Percentiles rank a stretch among this genome's conserved stretches.
These are phyloP conservation scores for Misgurnus mizolepis DNA, from an alignment of 2,113 vertebrate genomes.

Conservation along the genomic window DNA sequence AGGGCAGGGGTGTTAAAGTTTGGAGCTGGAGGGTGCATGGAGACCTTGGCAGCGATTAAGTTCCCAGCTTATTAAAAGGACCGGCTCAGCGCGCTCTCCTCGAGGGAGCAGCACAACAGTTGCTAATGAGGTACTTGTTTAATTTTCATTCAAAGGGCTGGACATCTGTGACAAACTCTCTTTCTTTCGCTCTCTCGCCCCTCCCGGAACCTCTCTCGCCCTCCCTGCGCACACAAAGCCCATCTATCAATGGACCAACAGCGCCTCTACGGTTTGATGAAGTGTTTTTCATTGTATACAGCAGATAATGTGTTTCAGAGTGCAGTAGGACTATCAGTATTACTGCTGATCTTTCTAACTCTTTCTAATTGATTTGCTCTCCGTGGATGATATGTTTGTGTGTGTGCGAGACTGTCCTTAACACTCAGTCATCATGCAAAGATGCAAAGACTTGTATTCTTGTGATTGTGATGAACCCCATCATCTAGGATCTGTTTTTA, in stretches of 20 bases:
- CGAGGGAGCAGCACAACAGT: conserved; percentile 96
- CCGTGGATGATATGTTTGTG: conserved; percentile 74
- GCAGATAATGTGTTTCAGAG: conserved; percentile 98
- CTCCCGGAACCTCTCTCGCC: conserved; percentile 62
- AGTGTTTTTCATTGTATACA: conserved; percentile 99
- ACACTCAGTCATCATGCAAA: background rate
- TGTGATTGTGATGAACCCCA: background rate
- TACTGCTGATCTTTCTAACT: conserved; percentile 94
- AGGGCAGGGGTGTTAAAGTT: conserved; percentile 30
- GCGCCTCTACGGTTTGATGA: conserved; percentile 97
- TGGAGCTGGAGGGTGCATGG: conserved; percentile 81
- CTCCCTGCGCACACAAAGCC: conserved; percentile 95
- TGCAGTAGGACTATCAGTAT: conserved; percentile 97
- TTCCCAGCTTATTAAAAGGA: conserved; percentile 99
- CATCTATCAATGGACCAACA: conserved; percentile 96
- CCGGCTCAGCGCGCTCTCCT: conserved; percentile 94
- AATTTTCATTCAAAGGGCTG: conserved; percentile 99
- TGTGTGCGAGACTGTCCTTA: conserved; percentile 80
- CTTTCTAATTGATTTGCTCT: conserved; percentile 98
- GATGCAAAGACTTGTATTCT: background rate
- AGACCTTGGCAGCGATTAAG: conserved; percentile 96
- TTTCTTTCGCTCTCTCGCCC: conserved; percentile 45
- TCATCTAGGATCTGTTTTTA: conserved; percentile 13
- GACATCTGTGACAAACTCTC: conserved; percentile 96
- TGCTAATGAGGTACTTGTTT: conserved; percentile 99